Base-by-base conservation (phyloP, 2,113 vertebrate species). In the Bubo bubo region DNA sequence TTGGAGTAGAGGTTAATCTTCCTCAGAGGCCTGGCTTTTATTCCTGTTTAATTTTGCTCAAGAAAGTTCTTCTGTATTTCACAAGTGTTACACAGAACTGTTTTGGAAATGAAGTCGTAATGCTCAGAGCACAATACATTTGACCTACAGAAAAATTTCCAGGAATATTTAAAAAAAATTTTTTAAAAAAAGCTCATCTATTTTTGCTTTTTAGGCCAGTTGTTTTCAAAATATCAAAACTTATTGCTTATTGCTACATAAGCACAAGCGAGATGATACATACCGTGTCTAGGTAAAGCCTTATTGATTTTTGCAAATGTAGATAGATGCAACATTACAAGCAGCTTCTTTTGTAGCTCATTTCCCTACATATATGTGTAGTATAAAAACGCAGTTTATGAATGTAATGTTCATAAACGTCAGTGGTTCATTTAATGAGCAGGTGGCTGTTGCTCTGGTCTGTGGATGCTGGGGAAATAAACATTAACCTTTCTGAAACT, bases 281-380 rank as follows among this genome's bases (percentile, higher is more conserved):
- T 5, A 34, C 15, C 77, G 4, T 53, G 15, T 43, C 34, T 72
- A 45, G 77, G 77, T 73, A 95, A 96, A 96, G 19, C 9, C 34
- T 84, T 96, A 66, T 7, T 92, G 85, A 95, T 88, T 96, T 96
- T 95, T 94, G 58, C 26, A 95, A 56, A 83, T 6, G 17, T 64
- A 79, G 95, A 90, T 68, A 82, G 66, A 27, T 70, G 17, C 9
- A 89, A 60, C 59, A 93, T 55, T 62, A 81, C 11, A 73, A 96
- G n/a, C 47, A 96, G 45, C 37, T 81, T 68, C 5, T 83, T 64
- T 83, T 67, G 60, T 74, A 88, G 55, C 37, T 93, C 43, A 93
- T 90, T 52, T 71, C 62, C 32, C 28, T 56, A 55, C 16, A 18
- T 79, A 64, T 15, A 83, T 17, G 49, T 64, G 84, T 37, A 90